Percentiles rank a stretch among this genome's conserved stretches.
Evolutionary conservation across 2,113 vertebrate genomes (phyloP).

Genomic region (Dipodomys stephensi): DNA sequence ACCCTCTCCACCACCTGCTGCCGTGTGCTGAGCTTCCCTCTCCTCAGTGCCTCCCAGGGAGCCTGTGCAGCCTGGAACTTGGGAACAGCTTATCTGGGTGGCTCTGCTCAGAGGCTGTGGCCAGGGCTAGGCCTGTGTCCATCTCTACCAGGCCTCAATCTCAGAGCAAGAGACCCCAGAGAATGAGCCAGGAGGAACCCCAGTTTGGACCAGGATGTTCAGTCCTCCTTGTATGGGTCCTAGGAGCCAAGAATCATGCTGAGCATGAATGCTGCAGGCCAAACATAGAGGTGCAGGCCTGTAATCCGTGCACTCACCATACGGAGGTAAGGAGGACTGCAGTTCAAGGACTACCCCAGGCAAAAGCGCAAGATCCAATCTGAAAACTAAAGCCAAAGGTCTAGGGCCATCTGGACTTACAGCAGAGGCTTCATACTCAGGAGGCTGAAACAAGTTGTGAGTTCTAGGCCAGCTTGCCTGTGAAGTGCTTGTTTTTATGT

Average conservation of each 20-base stretch:
- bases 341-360: background rate
- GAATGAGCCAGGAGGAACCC: background rate
- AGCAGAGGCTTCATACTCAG: too few relatives aligned
- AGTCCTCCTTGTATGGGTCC: background rate
- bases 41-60: fast-evolving
- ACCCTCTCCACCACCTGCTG: background rate
- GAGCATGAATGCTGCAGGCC: too few relatives aligned
- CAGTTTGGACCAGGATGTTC: background rate
- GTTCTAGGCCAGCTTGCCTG: too few relatives aligned
- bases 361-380: too few relatives aligned
- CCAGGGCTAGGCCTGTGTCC: fast-evolving
- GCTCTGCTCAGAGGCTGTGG: background rate
- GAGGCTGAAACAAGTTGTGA: too few relatives aligned
- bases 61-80: background rate
- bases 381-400: too few relatives aligned
- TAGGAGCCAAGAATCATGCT: background rate
- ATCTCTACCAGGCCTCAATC: background rate
- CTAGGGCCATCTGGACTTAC: too few relatives aligned
- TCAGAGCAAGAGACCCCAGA: background rate
- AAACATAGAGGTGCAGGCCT: too few relatives aligned
- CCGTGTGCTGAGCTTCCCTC: too few relatives aligned
- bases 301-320: too few relatives aligned
- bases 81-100: background rate
- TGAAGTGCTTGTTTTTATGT: too few relatives aligned
- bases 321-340: background rate